Evolutionary conservation across 2,888 invertebrate species (phyloP).

Genomic region (Cetonia aurata): DNA sequence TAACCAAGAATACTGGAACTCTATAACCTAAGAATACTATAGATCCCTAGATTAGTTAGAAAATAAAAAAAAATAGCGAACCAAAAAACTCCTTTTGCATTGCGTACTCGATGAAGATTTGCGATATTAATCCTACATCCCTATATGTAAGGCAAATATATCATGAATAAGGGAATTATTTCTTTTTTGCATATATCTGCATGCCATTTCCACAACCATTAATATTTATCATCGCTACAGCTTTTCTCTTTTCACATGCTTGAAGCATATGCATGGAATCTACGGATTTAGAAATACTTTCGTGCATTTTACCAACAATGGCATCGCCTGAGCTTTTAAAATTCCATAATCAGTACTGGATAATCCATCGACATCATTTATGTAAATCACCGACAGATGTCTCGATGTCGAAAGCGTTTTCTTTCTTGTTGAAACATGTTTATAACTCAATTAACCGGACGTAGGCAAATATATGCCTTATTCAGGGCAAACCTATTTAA

Average conservation of each 20-base stretch:
- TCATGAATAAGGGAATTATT: too few species aligned
- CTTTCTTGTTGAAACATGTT: conserved; percentile 19
- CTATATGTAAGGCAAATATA: too few species aligned
- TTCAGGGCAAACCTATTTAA: conserved; percentile 34
- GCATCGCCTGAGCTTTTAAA: conserved; percentile 8
- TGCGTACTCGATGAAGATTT: too few species aligned
- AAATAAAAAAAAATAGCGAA: too few species aligned
- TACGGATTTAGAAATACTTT: conserved; percentile 9
- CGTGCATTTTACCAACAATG: conserved; percentile 13
- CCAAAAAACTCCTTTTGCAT: too few species aligned
- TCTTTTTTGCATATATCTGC: not conserved
- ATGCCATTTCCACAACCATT: not conserved
- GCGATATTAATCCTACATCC: too few species aligned
- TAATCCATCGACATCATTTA: conserved; percentile 28
- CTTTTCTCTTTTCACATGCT: conserved; percentile 5
- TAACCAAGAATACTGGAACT: too few species aligned
- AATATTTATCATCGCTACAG: conserved; percentile 24
- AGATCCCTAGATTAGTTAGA: too few species aligned
- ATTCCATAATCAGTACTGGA: conserved; percentile 19
- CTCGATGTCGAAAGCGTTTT: conserved; percentile 28
- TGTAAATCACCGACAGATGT: conserved; percentile 29
- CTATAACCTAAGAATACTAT: too few species aligned
- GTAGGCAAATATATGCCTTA: conserved; percentile 29
- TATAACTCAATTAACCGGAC: conserved; percentile 32
- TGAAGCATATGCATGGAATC: not conserved